phyloP scores from a whole-genome alignment of 2,888 invertebrate species.

The Melanophora roralis region DNA sequence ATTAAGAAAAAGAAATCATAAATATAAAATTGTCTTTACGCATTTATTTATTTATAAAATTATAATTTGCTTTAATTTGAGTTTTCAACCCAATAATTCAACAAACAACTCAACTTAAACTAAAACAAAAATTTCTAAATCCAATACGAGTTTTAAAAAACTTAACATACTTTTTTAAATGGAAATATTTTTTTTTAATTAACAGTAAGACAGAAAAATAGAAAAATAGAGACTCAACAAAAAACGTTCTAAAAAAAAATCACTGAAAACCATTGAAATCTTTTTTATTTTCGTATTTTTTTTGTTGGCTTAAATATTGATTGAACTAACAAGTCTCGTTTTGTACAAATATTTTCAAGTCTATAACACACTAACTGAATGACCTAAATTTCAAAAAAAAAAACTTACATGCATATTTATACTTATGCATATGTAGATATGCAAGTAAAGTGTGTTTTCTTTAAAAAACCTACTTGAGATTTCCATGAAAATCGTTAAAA shows the following conservation, averaged over 20 bases:
- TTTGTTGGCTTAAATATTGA: constrained; percentile 22
- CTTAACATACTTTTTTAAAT: constrained; percentile 44
- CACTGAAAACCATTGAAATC: constrained; percentile 6
- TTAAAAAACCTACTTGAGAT: constrained; percentile 39
- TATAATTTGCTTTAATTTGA: constrained; percentile 6
- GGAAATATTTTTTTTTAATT: constrained; percentile 25
- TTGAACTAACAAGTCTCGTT: constrained; percentile 55
- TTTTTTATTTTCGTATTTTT: neutral
- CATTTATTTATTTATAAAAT: constrained; percentile 37
- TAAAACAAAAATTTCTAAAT: constrained; percentile 12
- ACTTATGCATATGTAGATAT: no score
- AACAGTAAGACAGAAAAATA: neutral
- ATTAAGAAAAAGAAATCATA: constrained; percentile 25
- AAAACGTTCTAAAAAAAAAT: constrained; percentile 12
- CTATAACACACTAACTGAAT: constrained; percentile 62
- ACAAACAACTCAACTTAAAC: constrained; percentile 38
- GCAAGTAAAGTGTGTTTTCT: constrained; percentile 2
- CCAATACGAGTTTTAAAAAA: constrained; percentile 35
- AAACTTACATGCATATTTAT: neutral
- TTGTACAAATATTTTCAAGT: neutral
- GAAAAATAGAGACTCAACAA: neutral
- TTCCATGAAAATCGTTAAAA: constrained; percentile 35
- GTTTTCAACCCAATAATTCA: constrained; percentile 57
- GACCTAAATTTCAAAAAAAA: constrained; percentile 46
- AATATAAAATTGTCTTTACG: constrained; percentile 55